Base-by-base conservation (phyloP, 2,797 vertebrate species). In the Lagorchestes hirsutus region DNA sequence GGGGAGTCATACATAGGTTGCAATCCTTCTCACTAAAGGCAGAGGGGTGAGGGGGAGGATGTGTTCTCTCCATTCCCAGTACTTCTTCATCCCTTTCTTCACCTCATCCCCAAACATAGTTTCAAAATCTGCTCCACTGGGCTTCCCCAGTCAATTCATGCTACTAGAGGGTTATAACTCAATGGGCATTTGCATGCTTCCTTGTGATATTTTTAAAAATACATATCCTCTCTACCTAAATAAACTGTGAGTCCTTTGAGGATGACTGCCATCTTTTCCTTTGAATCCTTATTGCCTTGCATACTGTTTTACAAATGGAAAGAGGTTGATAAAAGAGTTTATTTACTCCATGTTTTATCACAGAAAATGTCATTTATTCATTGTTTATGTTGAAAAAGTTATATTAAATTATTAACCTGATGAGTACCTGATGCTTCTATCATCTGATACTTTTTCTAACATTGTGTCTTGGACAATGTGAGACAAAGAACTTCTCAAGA, bases 401-500 rank as follows among this genome's bases (percentile, higher is more conserved):
- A 40, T 40, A 74, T 55, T 92, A 92, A 96, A 55, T 29, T 52
- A 18, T 54, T 52, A 62, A 10, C 67, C 57, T 18, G 74, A 90
- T 40, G 92, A 40, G 0, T 16, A 16, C 54, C 16, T 92, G 24
- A 50, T 22, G 6, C 90, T 50, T 5, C 55, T 58, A 52, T 46
- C 1, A 50, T 57, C 1, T 58, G n/a, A 74, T 74, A 40, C 28
- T 91, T 54, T 97, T 90, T 92, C n/a, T 62, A 90, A 91, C 34
- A 46, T 14, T 94, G 10, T 18, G 34, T 55, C 14, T 92, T 95
- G 91, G 6, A 54, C 9, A 95, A 54, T 24, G n/a, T 92, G 62
- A 94, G 46, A 94, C 62, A 29, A 46, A 34, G 92, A 56, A 95
- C 34, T 59, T 92, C 91, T 91, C 62, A 94, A 97, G 91, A 92